Base-by-base conservation (phyloP, 1,140 invertebrate genomes). In the Belonocnema kinseyi region DNA sequence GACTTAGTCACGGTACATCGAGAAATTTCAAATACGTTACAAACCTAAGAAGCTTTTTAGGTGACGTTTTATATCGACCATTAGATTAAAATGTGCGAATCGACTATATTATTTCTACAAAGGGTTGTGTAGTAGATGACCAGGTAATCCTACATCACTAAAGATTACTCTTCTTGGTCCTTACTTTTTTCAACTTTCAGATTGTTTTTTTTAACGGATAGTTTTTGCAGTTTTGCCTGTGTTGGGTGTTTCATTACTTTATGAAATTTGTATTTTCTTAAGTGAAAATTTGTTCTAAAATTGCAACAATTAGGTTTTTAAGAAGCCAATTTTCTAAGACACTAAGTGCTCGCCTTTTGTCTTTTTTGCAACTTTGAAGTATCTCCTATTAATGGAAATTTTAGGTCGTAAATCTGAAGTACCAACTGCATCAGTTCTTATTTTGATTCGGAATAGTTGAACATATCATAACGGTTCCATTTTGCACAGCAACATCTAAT, bases 1-100 rank as follows among this genome's bases (percentile, higher is more conserved):
- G 97, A 98, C 90, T 92, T 98, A 87, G 95, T 95, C 77, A 94
- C 94, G 78, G 95, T 97, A 88, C 96, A 97, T 91, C 94, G 95
- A 90, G 96, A 97, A 93, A 95, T 97, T 80, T 94, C 93, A 85
- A 95, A 95, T 72, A 95, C 95, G 82, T 85, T 96, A 87, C 95
- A 95, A 89, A 95, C 95, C 92, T 96, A 94, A 95, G 80, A 77
- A 76, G 83, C 83, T 86, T 90, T n/a, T 80, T 87, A 88, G 84
- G 86, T 85, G 83, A 88, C 82, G 82, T 87, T 89, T 86, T 86
- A 84, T 87, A 89, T 83, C 81, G 88, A 89, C 83, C 77, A 84
- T 79, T 84, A 76, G 52, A 79, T 79, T 72, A 75, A n/a, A 81
- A 80, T 78, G 77, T 74, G 77, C 81, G 81, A 46, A 80, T 58